Evolutionary conservation across 2,888 invertebrate species (phyloP), one percentile per base, ranked within the genome.

Genomic region (Diplolepis rosae): DNA sequence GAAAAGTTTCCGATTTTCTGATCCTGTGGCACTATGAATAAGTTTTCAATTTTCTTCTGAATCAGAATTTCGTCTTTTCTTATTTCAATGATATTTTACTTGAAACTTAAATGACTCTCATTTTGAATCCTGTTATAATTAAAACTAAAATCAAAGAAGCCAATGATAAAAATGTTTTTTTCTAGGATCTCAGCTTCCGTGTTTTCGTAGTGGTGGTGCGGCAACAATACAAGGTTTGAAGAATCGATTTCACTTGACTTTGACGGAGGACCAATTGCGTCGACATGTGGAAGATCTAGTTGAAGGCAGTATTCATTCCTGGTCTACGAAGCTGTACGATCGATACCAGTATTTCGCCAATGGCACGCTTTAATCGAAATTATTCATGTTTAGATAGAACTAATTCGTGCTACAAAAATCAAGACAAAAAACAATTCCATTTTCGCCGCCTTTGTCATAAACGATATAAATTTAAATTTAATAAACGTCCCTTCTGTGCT

Each of bases 311-410:
- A 93, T 98, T 50, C 95, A 98, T 90, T 99, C 99, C 68, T 92
- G 98, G 79, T 99, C 99, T 77, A 99, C 99, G 9, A 94, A 98
- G 84, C 93, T 99, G 74, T 99, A 99, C 91, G 99, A 99, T 91
- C 96, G 98, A 89, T 99, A 98, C 91, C 99, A 99, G 91, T 99
- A 99, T 91, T 94, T 98, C 87, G 98, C 98, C 85, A 99, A 99
- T 90, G 98, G 98, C 78, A 99, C 99, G 86, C 92, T 95, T 82
- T 95, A 92, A 90, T 85, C 24, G 61, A 61, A 61, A 39, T 61
- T 27, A 35, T n/a, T 27, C 24, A 39, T 35, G 11, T 42, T 39
- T 61, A 42, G 39, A 39, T 61, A 61, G 61, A 39, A 39, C 24
- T 18, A 61, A 61, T 61, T 61, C 61, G 24, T 61, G 39, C 48